Evolutionary conservation across 2,113 vertebrate species (phyloP), one percentile per base, ranked within the genome.

Genomic region (Chauna torquata): DNA sequence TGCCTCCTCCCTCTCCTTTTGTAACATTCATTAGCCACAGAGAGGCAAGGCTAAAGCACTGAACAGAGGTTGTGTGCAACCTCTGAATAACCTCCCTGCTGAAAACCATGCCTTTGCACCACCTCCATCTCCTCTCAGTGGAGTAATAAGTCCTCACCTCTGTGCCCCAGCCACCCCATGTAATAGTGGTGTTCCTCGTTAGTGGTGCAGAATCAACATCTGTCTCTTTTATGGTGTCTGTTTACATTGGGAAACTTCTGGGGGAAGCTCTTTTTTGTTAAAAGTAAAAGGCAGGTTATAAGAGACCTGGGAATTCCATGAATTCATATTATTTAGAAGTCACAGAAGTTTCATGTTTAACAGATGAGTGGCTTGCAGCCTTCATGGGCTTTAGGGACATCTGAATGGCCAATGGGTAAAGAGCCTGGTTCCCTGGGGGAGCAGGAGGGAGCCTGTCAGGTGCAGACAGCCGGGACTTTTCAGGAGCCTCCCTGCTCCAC

Each of bases 241-340:
- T 66, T 93, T 94, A 45, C 75, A 27, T 20, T 8, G 90, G 93
- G 93, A 94, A 81, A 36, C 89, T 92, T 70, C 79, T 32, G 62
- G 80, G 92, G 94, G 95, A 91, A 94, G 94, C 94, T 98, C 70
- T 22, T 72, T 36, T 24, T 86, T 59, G 85, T 58, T 88, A 57
- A 76, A 88, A 96, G 74, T 64, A 65, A 95, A 96, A 96, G 91
- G 45, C 93, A 62, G 77, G 93, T 86, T 95, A 74, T 4, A 9
- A 75, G 84, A 68, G 94, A 28, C 12, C 44, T 59, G 97, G 92
- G 96, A 96, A 94, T 95, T 93, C 90, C 28, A 64, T 66, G 86
- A 82, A 93, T 64, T 45, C 38, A 0, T 11, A 3, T 50, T 22
- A 9, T 72, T 94, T 34, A 8, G 82, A 76, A 94, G 85, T 38